A percentile compares a stretch with the other conserved stretches of the same genome.
phyloP scores from a whole-genome alignment of 1,140 invertebrate species.

The Mamestra configurata region DNA sequence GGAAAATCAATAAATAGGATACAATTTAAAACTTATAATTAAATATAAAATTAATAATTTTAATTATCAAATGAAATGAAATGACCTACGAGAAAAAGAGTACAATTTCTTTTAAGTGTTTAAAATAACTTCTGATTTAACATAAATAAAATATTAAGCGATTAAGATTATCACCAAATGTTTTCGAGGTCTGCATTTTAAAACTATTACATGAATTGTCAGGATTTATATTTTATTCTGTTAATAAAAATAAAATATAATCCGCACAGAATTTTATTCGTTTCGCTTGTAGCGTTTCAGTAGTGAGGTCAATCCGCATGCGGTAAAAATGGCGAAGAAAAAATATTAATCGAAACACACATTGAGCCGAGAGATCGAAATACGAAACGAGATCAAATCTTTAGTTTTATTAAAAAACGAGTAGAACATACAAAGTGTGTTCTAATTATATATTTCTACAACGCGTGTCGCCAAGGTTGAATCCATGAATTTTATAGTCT shows the following conservation, averaged over 20 bases:
- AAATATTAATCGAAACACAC: background rate
- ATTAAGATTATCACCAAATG: background rate
- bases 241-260: conserved; percentile 40
- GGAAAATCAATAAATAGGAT: conserved; percentile 8
- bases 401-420: background rate
- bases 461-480: background rate
- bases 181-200: conserved; percentile 6
- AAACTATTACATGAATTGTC: background rate
- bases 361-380: background rate
- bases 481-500: no score
- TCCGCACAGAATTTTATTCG: conserved; percentile 29
- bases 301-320: background rate
- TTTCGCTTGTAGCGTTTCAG: background rate
- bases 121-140: background rate
- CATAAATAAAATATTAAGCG: conserved; percentile 28
- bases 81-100: conserved; percentile 26
- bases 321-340: background rate
- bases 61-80: conserved; percentile 10
- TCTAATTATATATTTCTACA: background rate
- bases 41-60: conserved; percentile 2
- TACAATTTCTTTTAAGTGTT: background rate
- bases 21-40: conserved; percentile 12
- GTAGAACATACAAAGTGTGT: background rate
- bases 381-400: background rate
- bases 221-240: conserved; percentile 25